Conservation (phyloP, 2,113 vertebrate genomes). For the Strix uralensis region DNA sequence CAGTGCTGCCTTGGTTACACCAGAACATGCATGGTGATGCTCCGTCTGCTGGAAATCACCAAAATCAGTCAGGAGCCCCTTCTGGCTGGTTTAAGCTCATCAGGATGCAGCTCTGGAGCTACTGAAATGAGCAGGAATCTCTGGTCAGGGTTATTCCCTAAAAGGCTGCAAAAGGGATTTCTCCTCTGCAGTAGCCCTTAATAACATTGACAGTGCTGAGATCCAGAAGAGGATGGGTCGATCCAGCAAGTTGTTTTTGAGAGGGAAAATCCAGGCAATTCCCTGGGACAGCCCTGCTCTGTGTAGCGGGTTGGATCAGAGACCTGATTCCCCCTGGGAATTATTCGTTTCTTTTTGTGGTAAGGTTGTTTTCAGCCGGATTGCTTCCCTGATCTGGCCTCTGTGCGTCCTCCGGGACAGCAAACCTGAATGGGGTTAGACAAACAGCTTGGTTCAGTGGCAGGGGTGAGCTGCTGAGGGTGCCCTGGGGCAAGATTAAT, state of each 20-base stretch:
- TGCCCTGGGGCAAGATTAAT: not conserved
- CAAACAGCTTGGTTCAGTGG: slow-evolving; percentile 39
- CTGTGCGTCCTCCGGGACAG: not conserved
- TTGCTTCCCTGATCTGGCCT: not conserved
- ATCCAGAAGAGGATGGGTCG: not conserved
- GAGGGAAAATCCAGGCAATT: not conserved
- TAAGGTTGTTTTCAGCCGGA: not conserved
- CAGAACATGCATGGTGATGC: not conserved
- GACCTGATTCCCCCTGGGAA: not conserved
- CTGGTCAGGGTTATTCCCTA: not conserved
- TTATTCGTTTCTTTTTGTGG: fast-evolving
- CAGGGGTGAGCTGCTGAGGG: not conserved
- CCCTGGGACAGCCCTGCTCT: not conserved
- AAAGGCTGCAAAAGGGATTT: not conserved
- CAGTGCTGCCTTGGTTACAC: not conserved
- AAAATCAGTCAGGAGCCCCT: not conserved
- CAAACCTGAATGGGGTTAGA: slow-evolving; percentile 32
- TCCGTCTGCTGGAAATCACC: not conserved
- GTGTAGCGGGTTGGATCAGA: not conserved
- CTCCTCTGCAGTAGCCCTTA: not conserved
- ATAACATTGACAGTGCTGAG: not conserved
- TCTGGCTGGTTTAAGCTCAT: not conserved
- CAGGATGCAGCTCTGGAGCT: not conserved
- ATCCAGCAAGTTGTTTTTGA: not conserved
- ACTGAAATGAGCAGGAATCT: not conserved